Percentiles rank a stretch among this genome's conserved stretches.
phyloP scores from a whole-genome alignment of 2,888 invertebrate species.

The Drosophila mercatorum region DNA sequence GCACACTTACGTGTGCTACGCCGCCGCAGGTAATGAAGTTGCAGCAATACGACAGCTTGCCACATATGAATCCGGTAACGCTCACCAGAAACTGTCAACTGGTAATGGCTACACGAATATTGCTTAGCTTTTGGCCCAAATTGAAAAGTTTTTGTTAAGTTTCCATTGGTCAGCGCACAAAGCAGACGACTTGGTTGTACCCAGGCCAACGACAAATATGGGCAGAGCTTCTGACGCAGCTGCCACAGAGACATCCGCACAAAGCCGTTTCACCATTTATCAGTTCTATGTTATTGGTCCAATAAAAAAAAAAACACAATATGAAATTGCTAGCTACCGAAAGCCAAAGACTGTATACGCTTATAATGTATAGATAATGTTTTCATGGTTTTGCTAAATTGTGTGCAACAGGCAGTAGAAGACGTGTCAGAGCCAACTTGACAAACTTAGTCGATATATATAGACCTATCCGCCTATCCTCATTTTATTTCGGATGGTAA shows the following conservation, averaged over 20 bases:
- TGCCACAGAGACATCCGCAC: constrained; percentile 66
- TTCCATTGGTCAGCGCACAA: constrained; percentile 37
- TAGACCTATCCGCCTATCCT: no score
- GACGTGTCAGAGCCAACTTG: no score
- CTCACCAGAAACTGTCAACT: constrained; percentile 9
- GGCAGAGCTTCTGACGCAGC: constrained; percentile 52
- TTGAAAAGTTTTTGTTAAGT: constrained; percentile 62
- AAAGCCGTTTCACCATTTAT: constrained; percentile 78
- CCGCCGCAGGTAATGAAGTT: constrained; percentile 57
- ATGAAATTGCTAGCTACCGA: no score
- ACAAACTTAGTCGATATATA: no score
- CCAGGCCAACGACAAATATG: constrained; percentile 62
- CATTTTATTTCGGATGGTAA: no score
- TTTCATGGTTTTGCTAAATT: no score
- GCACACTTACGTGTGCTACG: constrained; percentile 66
- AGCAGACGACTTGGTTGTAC: not conserved
- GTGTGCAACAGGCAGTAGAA: no score
- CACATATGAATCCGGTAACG: constrained; percentile 51
- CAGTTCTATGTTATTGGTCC: constrained; percentile 76
- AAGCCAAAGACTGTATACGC: not conserved
- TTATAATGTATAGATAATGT: not conserved
- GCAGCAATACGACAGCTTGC: constrained; percentile 32
- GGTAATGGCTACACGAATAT: constrained; percentile 22
- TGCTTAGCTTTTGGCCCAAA: constrained; percentile 62
- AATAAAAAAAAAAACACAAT: constrained; percentile 2